phyloP scores from a whole-genome alignment of 2,113 vertebrate species.

The Chaenogobius annularis region DNA sequence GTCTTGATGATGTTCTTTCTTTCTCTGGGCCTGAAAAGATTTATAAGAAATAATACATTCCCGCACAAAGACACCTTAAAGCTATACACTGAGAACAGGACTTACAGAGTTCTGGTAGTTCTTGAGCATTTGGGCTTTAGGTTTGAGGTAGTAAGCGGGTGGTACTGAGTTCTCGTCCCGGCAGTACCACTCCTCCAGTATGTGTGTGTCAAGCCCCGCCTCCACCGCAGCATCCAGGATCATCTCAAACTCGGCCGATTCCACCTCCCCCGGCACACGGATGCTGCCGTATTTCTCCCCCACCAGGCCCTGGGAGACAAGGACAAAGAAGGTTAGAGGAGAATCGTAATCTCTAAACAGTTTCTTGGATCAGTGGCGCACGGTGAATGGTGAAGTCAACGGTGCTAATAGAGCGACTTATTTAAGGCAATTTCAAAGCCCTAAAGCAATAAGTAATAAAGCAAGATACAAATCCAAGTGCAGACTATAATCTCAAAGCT shows the following conservation, averaged over 20 bases:
- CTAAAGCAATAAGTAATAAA: slow-evolving; percentile 3
- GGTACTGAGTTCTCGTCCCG: slow-evolving; percentile 97
- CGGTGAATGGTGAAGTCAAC: slow-evolving; percentile 38
- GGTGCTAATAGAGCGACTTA: slow-evolving; percentile 28
- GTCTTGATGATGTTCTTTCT: no score
- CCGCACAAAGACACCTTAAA: no score
- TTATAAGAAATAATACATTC: background rate
- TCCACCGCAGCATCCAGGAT: slow-evolving; percentile 94
- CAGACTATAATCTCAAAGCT: slow-evolving; percentile 1
- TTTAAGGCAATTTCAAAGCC: slow-evolving; percentile 36
- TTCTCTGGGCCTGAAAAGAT: no score
- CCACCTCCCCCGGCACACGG: slow-evolving; percentile 94
- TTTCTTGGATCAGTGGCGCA: slow-evolving; percentile 30
- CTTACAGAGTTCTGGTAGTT: slow-evolving; percentile 84
- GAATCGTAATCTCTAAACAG: slow-evolving; percentile 4
- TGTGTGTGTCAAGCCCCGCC: slow-evolving; percentile 89
- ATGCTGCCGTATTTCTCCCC: slow-evolving; percentile 98
- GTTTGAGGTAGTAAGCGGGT: slow-evolving; percentile 97
- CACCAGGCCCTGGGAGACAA: slow-evolving; percentile 84
- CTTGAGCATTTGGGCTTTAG: slow-evolving; percentile 89
- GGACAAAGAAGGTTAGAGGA: slow-evolving; percentile 23
- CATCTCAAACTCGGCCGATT: slow-evolving; percentile 97
- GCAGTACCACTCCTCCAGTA: slow-evolving; percentile 98
- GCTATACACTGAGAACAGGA: background rate
- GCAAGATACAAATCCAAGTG: background rate